Conservation (phyloP, 2,888 invertebrate genomes). For the Drosophila prolongata region DNA sequence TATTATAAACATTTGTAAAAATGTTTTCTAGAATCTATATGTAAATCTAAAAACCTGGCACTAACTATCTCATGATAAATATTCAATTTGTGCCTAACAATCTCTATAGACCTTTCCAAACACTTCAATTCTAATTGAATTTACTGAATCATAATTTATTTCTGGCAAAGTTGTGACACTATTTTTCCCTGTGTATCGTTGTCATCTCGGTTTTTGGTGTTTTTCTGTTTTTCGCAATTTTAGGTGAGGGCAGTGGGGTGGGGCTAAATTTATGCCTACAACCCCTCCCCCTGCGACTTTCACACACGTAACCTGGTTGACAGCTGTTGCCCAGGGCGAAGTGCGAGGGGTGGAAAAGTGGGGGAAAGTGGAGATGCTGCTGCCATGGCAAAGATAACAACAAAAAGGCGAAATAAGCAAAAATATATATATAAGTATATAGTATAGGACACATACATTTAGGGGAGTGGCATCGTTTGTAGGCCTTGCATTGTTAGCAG, state of each 20-base stretch:
- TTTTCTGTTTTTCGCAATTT: slow-evolving; percentile 29
- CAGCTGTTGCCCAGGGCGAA: slow-evolving; percentile 71
- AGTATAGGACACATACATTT: slow-evolving; percentile 24
- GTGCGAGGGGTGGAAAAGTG: slow-evolving; percentile 17
- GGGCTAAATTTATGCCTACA: slow-evolving; percentile 58
- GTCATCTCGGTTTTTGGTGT: slow-evolving; percentile 51
- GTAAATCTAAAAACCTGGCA: too few relatives aligned
- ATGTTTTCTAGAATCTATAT: too few relatives aligned
- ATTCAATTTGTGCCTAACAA: too few relatives aligned
- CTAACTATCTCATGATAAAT: too few relatives aligned
- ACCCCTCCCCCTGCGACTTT: slow-evolving; percentile 20
- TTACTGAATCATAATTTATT: too few relatives aligned
- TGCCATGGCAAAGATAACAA: slow-evolving; percentile 55
- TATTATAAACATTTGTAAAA: too few relatives aligned
- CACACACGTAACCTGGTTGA: slow-evolving; percentile 71
- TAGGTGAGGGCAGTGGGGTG: slow-evolving; percentile 32
- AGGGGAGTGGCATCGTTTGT: slow-evolving; percentile 58
- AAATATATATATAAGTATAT: slow-evolving; percentile 37
- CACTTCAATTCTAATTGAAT: too few relatives aligned
- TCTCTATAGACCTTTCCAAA: too few relatives aligned
- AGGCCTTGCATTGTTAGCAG: slow-evolving; percentile 73
- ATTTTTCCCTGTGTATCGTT: slow-evolving; percentile 37
- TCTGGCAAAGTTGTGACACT: too few relatives aligned
- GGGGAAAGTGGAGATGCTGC: slow-evolving; percentile 40
- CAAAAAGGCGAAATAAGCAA: slow-evolving; percentile 68